These are phyloP conservation scores for Anas capensis DNA, from an alignment of 2,797 vertebrate genomes.

Conservation along the genomic window DNA sequence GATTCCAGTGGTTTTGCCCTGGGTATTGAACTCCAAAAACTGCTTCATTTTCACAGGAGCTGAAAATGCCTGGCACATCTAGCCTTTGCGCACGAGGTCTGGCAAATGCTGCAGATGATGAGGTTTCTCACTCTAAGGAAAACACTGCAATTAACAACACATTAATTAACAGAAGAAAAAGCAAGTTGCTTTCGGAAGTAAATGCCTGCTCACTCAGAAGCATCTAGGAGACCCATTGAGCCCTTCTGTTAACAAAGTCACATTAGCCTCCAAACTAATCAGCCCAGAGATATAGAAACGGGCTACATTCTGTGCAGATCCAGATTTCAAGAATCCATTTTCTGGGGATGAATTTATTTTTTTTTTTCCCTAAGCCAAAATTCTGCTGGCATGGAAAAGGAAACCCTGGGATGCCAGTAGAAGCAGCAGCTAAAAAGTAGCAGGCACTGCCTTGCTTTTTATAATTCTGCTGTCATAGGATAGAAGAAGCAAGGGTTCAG, in stretches of 20 bases:
- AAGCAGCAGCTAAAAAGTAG: constrained; percentile 45
- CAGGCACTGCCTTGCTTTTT: constrained; percentile 65
- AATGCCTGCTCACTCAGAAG: neutral
- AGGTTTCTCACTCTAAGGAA: constrained; percentile 31
- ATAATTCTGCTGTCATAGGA: constrained; percentile 71
- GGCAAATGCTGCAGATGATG: constrained; percentile 7
- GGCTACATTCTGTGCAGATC: neutral
- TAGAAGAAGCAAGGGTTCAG: constrained; percentile 55
- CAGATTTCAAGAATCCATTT: constrained; percentile 28
- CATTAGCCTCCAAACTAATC: neutral
- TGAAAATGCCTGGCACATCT: neutral
- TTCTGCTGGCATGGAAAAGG: neutral
- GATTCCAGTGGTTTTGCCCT: neutral
- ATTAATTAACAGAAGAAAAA: constrained; percentile 48
- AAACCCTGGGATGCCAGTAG: constrained; percentile 28
- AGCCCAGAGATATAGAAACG: neutral
- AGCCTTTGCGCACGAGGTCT: neutral
- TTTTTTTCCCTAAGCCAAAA: neutral
- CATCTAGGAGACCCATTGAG: neutral
- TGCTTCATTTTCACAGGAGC: neutral
- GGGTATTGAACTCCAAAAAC: neutral
- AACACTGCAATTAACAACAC: constrained; percentile 44
- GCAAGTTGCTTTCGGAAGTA: constrained; percentile 42
- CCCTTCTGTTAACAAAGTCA: neutral
- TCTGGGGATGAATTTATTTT: neutral